Percentiles rank a stretch among this genome's conserved stretches.
Evolutionary conservation across 2,888 invertebrate species (phyloP).

Genomic region (Clitarchus hookeri): DNA sequence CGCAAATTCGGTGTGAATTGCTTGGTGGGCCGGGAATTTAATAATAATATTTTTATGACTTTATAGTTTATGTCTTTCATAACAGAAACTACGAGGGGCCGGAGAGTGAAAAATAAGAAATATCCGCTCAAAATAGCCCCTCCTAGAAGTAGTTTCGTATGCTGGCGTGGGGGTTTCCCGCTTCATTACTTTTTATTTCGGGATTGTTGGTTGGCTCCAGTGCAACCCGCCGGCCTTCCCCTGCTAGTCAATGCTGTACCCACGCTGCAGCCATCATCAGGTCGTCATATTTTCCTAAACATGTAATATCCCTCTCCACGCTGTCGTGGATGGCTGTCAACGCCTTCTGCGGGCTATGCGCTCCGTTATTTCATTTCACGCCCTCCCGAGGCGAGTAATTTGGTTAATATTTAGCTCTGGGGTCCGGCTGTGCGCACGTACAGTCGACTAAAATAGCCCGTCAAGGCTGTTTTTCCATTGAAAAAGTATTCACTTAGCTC

Average conservation of each 20-base stretch:
- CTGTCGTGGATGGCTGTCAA: neutral
- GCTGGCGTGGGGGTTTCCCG: neutral
- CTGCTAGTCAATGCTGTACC: neutral
- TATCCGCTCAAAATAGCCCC: neutral
- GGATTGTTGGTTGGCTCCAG: neutral
- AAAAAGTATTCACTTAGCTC: neutral
- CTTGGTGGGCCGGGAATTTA: neutral
- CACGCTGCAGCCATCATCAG: neutral
- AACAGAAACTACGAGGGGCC: neutral
- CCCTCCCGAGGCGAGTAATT: neutral
- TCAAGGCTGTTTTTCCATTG: neutral
- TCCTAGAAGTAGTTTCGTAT: neutral
- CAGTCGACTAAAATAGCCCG: neutral
- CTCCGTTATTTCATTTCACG: neutral
- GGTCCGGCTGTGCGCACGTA: neutral
- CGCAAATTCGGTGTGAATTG: neutral
- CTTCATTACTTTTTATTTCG: constrained; percentile 2
- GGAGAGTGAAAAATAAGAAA: neutral
- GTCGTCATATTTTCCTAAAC: neutral
- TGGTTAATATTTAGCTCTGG: neutral
- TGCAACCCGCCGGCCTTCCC: neutral
- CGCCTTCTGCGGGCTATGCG: neutral
- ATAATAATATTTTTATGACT: neutral
- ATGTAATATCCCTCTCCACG: neutral
- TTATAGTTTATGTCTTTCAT: neutral